Percentiles rank a stretch among this genome's conserved stretches.
These are phyloP conservation scores for Takifugu ocellatus DNA, from an alignment of 2,797 vertebrate species.

Conservation along the genomic window DNA sequence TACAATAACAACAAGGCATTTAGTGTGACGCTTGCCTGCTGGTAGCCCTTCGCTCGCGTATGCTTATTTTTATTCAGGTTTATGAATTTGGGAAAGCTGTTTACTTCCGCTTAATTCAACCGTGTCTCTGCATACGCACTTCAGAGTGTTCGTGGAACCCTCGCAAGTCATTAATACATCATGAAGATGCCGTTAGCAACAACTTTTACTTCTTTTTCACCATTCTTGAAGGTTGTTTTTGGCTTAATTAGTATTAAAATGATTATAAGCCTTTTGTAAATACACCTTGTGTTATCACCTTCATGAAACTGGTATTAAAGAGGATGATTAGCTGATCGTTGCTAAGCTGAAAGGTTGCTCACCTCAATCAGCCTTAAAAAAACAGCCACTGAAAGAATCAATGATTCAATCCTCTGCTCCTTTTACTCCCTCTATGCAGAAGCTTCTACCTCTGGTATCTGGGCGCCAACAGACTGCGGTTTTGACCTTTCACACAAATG, in stretches of 20 bases:
- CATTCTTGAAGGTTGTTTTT: no score
- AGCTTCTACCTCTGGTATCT: constrained; percentile 51
- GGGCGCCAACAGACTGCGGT: constrained; percentile 59
- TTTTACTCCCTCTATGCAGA: constrained; percentile 23
- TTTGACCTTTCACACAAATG: constrained; percentile 74
- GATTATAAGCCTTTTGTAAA: no score
- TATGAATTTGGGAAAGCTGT: no score
- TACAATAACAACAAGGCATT: constrained; percentile 51
- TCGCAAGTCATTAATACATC: no score
- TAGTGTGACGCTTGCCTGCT: constrained; percentile 59
- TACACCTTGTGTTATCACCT: no score
- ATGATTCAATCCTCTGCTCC: constrained; percentile 29
- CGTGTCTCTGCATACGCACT: no score
- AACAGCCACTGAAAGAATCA: constrained; percentile 28
- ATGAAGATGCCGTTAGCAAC: no score
- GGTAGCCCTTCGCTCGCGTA: constrained; percentile 6
- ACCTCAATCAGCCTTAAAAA: constrained; percentile 53
- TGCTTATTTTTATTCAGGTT: no score
- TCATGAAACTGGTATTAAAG: constrained; percentile 47
- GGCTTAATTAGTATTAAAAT: no score
- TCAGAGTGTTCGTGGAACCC: no score
- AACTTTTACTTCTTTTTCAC: no score
- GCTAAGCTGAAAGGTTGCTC: constrained; percentile 39
- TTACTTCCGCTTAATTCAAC: no score
- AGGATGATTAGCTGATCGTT: constrained; percentile 54